phyloP scores from a whole-genome alignment of 2,888 invertebrate species.

The Lysandra coridon region DNA sequence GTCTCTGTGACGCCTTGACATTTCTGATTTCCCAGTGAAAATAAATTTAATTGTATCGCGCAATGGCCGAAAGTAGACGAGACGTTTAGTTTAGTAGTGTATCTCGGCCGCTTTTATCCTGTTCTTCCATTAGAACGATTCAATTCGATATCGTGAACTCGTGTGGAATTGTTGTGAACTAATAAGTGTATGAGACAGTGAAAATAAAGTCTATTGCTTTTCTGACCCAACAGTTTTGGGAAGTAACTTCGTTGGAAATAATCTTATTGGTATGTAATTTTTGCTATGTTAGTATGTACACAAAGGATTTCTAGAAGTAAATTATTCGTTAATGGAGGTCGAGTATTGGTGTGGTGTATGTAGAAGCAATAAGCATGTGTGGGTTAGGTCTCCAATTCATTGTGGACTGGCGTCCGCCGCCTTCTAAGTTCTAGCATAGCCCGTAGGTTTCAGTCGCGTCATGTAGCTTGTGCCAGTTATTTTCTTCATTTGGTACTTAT shows the following conservation, averaged over 20 bases:
- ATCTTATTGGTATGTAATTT: slow-evolving; percentile 65
- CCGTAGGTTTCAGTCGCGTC: slow-evolving; percentile 37
- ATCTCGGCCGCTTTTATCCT: slow-evolving; percentile 46
- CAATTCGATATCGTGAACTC: slow-evolving; percentile 43
- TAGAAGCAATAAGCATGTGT: neutral
- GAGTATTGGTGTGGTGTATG: neutral
- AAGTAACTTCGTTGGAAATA: slow-evolving; percentile 55
- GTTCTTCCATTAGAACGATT: slow-evolving; percentile 46
- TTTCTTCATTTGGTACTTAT: neutral
- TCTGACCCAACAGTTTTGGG: slow-evolving; percentile 45
- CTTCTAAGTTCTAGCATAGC: neutral
- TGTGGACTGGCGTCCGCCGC: slow-evolving; percentile 33
- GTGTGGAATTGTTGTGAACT: slow-evolving; percentile 50
- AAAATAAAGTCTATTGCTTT: slow-evolving; percentile 50
- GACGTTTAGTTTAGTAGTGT: slow-evolving; percentile 45
- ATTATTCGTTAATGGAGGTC: neutral
- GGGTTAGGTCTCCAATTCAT: slow-evolving; percentile 40
- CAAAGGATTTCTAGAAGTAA: neutral
- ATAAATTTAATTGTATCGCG: slow-evolving; percentile 41
- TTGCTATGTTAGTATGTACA: slow-evolving; percentile 33
- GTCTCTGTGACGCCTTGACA: slow-evolving; percentile 33
- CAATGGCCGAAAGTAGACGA: slow-evolving; percentile 50
- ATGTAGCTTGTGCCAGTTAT: slow-evolving; percentile 43
- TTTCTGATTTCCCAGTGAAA: slow-evolving; percentile 33
- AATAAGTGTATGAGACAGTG: slow-evolving; percentile 48